These are phyloP conservation scores for Tridacna crocea DNA, from an alignment of 2,888 invertebrate species.

Conservation along the genomic window DNA sequence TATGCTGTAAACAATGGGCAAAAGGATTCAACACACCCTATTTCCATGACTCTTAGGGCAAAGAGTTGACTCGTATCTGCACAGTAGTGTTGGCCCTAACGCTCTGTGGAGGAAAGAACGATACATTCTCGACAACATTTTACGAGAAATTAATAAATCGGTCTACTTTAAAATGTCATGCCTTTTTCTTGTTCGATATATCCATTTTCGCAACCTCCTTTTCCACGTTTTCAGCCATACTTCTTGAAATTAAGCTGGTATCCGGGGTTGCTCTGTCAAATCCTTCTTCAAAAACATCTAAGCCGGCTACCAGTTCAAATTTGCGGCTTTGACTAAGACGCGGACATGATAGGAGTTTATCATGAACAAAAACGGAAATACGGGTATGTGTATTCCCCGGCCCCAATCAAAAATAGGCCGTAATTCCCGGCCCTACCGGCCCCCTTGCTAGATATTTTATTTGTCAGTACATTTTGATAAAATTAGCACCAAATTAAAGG, in stretches of 20 bases:
- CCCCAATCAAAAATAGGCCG: too few species aligned
- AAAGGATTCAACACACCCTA: conserved; percentile 37
- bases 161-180: conserved; percentile 74
- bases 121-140: conserved; percentile 76
- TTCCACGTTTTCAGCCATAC: conserved; percentile 82
- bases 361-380: too few species aligned
- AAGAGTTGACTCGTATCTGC: conserved; percentile 57
- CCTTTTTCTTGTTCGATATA: conserved; percentile 80
- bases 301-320: too few species aligned
- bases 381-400: too few species aligned
- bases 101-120: conserved; percentile 72
- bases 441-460: too few species aligned
- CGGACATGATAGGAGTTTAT: too few species aligned
- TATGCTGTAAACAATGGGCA: conserved; percentile 2
- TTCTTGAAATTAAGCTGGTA: background rate
- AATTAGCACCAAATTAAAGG: too few species aligned
- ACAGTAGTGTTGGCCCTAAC: conserved; percentile 68
- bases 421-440: too few species aligned
- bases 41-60: background rate
- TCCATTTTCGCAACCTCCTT: conserved; percentile 75
- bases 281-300: too few species aligned
- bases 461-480: too few species aligned
- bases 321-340: too few species aligned
- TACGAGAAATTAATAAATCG: conserved; percentile 15
- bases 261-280: too few species aligned